Conservation (phyloP, 1,140 invertebrate species). For the Antheraea pernyi region DNA sequence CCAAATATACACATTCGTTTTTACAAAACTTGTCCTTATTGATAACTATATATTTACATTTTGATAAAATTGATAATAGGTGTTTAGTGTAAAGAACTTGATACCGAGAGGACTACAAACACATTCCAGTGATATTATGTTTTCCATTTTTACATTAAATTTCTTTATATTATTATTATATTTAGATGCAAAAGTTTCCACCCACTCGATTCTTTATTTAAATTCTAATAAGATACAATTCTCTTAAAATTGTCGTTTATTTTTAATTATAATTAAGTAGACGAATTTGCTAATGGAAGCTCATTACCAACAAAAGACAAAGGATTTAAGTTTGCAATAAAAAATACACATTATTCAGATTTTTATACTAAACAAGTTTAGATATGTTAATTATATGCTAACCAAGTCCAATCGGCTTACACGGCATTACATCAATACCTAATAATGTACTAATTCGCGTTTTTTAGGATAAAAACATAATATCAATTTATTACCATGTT, state of each 20-base stretch:
- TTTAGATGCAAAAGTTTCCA: too few relatives aligned
- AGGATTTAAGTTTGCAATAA: neutral
- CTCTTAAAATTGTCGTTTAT: too few relatives aligned
- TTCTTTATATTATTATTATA: too few relatives aligned
- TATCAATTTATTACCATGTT: neutral
- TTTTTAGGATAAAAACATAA: neutral
- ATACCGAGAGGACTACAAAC: too few relatives aligned
- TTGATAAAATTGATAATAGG: neutral
- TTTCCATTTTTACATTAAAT: too few relatives aligned
- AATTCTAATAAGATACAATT: too few relatives aligned
- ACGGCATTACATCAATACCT: neutral
- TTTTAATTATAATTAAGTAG: too few relatives aligned
- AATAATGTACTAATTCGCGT: neutral
- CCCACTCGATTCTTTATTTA: too few relatives aligned
- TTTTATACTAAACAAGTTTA: slow-evolving; percentile 6
- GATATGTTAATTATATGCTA: neutral
- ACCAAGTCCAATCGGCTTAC: neutral
- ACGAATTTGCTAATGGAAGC: too few relatives aligned
- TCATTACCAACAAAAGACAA: too few relatives aligned
- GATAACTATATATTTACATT: slow-evolving; percentile 40
- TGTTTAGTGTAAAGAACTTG: neutral
- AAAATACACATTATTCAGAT: neutral
- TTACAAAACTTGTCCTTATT: slow-evolving; percentile 43
- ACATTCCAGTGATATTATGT: too few relatives aligned
- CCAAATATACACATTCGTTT: slow-evolving; percentile 37